Base-by-base conservation (phyloP, 2,888 invertebrate genomes). In the Alloscopus bannaensis region DNA sequence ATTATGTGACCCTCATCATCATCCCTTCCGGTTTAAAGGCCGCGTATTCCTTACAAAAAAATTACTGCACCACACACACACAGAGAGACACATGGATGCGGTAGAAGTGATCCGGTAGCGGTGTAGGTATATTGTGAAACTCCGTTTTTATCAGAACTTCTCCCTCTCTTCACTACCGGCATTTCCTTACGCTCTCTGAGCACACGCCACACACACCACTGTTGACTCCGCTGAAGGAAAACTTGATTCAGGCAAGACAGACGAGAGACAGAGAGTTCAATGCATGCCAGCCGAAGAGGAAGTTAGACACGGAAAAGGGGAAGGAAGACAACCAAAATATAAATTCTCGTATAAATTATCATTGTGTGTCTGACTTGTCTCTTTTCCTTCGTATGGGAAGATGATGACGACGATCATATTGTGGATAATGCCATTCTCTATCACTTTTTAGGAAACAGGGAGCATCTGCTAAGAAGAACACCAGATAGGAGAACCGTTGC, bases 401-500 rank as follows among this genome's bases (percentile, higher is more conserved):
- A 57, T 29, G 29, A 31, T 57, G 57, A 57, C 29, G 57, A 31
- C 16, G 36, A 36, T 50, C 20, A n/a, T 50, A 18, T 22, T 28
- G 55, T 55, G 55, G 47, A 18, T 47, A 3, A 16, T 26, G 22
- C 8, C 26, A 24, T 55, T 13, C 55, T 26, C 20, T 16, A 26
- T n/a, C 11, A 55, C 24, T 55, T 26, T 26, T 13, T 55, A 22
- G 24, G n/a, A 26, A 57, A 57, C 8, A 18, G 22, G 62, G 20
- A 42, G 62, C 75, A 75, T 75, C 75, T 75, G 75, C 26, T 59
- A 66, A 75, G 59, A 26, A 59, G 29, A 24, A 52, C n/a, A 62
- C 36, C 6, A 6, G 13, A 8, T 6, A 36, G 36, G 36, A 36
- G 36, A 13, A 73, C 73, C 73, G 73, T 73, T 73, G 65, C 64